These are phyloP conservation scores for Drosophila leonis DNA, from an alignment of 2,888 invertebrate species.

Conservation along the genomic window DNA sequence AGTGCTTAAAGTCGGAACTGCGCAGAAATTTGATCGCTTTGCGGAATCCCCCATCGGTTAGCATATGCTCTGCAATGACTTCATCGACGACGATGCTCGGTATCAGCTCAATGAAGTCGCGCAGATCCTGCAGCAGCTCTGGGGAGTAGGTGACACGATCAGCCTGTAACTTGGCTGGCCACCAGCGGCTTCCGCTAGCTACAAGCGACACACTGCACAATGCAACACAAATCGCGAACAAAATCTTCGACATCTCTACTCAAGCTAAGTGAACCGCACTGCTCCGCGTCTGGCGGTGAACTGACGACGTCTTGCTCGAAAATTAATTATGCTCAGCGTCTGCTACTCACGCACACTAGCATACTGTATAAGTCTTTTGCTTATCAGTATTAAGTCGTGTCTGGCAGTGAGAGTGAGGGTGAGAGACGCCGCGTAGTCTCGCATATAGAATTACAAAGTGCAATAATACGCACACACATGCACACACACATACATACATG, in stretches of 20 bases:
- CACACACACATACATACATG: neutral
- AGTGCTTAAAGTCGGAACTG: conserved; percentile 67
- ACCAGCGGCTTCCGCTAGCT: conserved; percentile 6
- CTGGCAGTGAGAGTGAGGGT: neutral
- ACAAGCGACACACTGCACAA: conserved; percentile 28
- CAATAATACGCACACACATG: neutral
- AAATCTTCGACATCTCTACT: conserved; percentile 22
- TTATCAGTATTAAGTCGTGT: neutral
- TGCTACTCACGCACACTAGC: neutral
- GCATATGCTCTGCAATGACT: conserved; percentile 71
- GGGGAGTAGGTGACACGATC: conserved; percentile 62
- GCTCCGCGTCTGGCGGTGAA: conserved; percentile 13
- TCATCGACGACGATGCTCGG: conserved; percentile 67
- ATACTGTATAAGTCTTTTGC: neutral
- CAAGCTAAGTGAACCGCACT: neutral
- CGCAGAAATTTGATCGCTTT: conserved; percentile 70
- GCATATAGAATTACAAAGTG: neutral
- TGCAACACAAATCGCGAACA: conserved; percentile 16
- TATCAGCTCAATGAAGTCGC: conserved; percentile 73
- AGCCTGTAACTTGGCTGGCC: conserved; percentile 5
- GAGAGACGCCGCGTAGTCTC: neutral
- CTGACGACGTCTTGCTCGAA: conserved; percentile 13
- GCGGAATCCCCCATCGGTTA: conserved; percentile 75
- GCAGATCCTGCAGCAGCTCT: conserved; percentile 73
- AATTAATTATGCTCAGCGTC: conserved; percentile 1